Percentiles rank a stretch among this genome's conserved stretches.
Evolutionary conservation across 2,888 invertebrate genomes (phyloP).

Genomic region (Cylindroiulus punctatus): DNA sequence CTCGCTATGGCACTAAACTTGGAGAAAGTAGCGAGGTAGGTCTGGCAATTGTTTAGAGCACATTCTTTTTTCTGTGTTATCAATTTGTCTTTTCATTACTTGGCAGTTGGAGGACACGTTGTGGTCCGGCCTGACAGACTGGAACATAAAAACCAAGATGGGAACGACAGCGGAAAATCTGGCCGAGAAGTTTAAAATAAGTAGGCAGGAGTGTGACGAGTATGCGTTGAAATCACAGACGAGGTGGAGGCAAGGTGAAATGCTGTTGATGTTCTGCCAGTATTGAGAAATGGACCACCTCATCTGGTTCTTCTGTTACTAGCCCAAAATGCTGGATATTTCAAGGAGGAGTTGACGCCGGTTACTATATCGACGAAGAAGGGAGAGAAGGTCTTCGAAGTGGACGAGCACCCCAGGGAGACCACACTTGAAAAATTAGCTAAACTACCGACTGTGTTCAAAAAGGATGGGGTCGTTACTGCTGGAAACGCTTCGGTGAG

Average conservation of each 20-base stretch:
- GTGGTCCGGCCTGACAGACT: slow-evolving; percentile 89
- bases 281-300: neutral
- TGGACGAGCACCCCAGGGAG: slow-evolving; percentile 94
- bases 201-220: slow-evolving; percentile 83
- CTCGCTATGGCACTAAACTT: slow-evolving; percentile 87
- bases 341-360: slow-evolving; percentile 89
- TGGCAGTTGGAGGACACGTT: slow-evolving; percentile 88
- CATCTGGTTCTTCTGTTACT: slow-evolving; percentile 63
- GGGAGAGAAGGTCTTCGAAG: slow-evolving; percentile 79
- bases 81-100: neutral
- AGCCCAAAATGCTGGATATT: slow-evolving; percentile 89
- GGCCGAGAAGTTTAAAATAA: slow-evolving; percentile 83
- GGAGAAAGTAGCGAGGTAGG: slow-evolving; percentile 73
- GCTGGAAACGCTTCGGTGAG: slow-evolving; percentile 93
- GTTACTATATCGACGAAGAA: slow-evolving; percentile 82
- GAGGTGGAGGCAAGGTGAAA: slow-evolving; percentile 82
- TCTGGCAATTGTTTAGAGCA: neutral
- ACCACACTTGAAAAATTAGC: slow-evolving; percentile 86
- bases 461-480: slow-evolving; percentile 92
- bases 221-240: slow-evolving; percentile 87
- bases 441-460: slow-evolving; percentile 89
- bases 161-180: slow-evolving; percentile 94
- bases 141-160: slow-evolving; percentile 92
- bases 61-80: neutral
- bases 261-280: neutral